Base-by-base conservation (phyloP, 1,140 invertebrate genomes). In the Lucilia cuprina region DNA sequence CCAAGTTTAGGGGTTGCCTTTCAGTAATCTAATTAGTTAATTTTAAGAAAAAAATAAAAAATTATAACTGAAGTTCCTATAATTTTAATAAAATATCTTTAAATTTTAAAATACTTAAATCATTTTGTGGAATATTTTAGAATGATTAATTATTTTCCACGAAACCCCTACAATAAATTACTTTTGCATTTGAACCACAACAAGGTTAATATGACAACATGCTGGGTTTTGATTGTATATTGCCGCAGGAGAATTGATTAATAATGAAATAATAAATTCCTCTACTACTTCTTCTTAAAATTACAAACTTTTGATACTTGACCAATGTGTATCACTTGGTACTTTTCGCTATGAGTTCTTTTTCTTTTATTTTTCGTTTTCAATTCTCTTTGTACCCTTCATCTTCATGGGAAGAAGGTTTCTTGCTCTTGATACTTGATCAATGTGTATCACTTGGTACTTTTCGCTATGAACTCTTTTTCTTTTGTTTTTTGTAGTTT, bases 171-270 rank as follows among this genome's bases (percentile, higher is more conserved):
- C 55, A 60, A 17, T n/a, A 70, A 2, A 19, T 70, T 21, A 8
- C n/a, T 21, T 2, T 25, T 70, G 21, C 65, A 70, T 70, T 70
- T 70, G 65, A 70, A 25, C n/a, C 65, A 21, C 65, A 70, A 70
- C 21, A 70, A 21, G 65, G 65, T 70, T 70, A 70, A 70, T 70
- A 70, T 70, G n/a, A 70, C 65, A 70, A 70, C 65, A 19, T 70
- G 21, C 65, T 70, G 65, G 14, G 19, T 70, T 30, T 30, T 30
- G 25, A 30, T 30, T 30, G 25, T 30, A 30, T 30, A 9, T 70
- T 70, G 65, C 65, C 65, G n/a, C 65, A 25, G n/a, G 65, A 70
- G 65, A 70, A 70, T 70, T 70, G 65, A 70, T 70, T 70, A 70
- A 70, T 70, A 70, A 21, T 70, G 10, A 21, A 70, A 70, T 70